Percentiles rank a stretch among this genome's conserved stretches.
Conservation (phyloP, 2,113 vertebrate species). For the Herpetotheres cachinnans region DNA sequence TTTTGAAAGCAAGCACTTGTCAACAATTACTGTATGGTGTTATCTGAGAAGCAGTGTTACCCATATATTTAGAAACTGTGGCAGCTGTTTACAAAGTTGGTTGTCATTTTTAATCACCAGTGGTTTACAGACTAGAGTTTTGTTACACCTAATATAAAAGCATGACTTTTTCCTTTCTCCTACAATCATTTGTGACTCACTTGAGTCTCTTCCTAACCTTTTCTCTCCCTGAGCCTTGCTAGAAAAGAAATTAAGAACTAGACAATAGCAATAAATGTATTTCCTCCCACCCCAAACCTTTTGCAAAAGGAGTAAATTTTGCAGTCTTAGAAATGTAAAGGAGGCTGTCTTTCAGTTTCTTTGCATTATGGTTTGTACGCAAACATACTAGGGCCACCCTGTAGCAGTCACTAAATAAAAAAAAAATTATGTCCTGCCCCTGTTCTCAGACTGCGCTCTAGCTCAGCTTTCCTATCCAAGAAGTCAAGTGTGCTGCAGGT, state of each 20-base stretch:
- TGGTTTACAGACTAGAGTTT: neutral
- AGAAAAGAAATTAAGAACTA: neutral
- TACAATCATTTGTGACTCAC: neutral
- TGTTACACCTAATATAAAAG: neutral
- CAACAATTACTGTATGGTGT: neutral
- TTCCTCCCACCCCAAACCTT: neutral
- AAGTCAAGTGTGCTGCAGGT: neutral
- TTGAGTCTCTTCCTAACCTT: neutral
- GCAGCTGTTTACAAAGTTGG: conserved; percentile 17
- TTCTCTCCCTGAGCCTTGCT: neutral
- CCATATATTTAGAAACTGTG: conserved; percentile 41
- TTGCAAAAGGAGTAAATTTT: neutral
- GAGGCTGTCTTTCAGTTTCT: neutral
- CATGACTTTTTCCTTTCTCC: neutral
- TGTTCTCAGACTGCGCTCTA: neutral
- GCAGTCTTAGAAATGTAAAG: neutral
- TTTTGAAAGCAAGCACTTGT: conserved; percentile 31
- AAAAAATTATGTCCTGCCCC: neutral
- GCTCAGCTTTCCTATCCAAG: neutral
- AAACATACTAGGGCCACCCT: neutral
- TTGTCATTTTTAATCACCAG: neutral
- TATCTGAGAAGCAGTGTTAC: neutral
- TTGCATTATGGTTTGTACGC: neutral
- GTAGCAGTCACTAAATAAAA: neutral
- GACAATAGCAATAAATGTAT: neutral